Base-by-base conservation (phyloP, 2,113 vertebrate genomes). In the Mugil cephalus region DNA sequence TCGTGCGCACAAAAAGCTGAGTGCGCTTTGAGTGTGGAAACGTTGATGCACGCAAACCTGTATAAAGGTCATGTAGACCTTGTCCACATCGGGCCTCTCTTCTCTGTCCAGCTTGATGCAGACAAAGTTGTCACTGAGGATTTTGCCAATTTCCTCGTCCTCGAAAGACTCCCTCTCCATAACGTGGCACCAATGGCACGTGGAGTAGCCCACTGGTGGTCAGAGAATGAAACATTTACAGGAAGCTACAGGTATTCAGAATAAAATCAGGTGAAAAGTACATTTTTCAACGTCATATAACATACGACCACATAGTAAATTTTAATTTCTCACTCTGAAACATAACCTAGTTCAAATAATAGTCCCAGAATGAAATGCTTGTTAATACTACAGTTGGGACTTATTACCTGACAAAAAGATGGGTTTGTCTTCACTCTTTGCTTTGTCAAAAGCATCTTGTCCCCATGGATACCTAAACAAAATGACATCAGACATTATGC, bases 131-230 rank as follows among this genome's bases (percentile, higher is more conserved):
- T 97, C 91, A 0, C 89, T 97, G 55, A 99, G 94, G 50, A 98
- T 92, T 39, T 82, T 93, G 35, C 95, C 95, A 0, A 97, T 96
- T 80, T 97, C 97, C 79, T 95, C 91, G 1, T 94, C 96, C 88
- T 95, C 94, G 67, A 99, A 99, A 30, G 96, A 98, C 81, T 99
- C 96, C 51, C 96, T 92, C 85, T 98, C 97, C 97, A 99, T 99
- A 60, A 98, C 95, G 0, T 99, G 98, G 85, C 98, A 99, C 98
- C 98, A 98, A 71, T 99, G 97, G 74, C 98, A 99, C 14, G 97
- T 98, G 2, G 96, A 99, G 73, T 99, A 99, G 7, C 97, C 98
- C 85, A 99, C 97, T 99, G 81, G 39, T 8, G 14, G 19, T 50
- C 45, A 56, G 13, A 70, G 9, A 75, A 7, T 40, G 15, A 55